A percentile compares a stretch with the other conserved stretches of the same genome.
Conservation (phyloP, 2,113 vertebrate genomes). For the Dunckerocampus dactyliophorus region DNA sequence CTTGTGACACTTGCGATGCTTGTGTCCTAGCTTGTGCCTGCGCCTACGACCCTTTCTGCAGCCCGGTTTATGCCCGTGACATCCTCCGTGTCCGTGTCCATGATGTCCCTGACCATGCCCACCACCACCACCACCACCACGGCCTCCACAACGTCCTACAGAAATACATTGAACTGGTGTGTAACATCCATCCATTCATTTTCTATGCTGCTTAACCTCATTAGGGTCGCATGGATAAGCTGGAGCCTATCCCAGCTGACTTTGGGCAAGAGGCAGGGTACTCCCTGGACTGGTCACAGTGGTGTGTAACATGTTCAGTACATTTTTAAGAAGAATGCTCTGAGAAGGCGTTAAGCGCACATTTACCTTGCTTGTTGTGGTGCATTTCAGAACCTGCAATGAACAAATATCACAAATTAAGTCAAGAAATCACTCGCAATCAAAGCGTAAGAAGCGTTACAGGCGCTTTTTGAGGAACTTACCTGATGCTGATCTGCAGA, state of each 20-base stretch:
- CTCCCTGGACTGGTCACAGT: too few species aligned
- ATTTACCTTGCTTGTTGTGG: not conserved
- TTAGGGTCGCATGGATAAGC: too few species aligned
- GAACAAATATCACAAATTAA: not conserved
- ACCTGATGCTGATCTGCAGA: too few species aligned
- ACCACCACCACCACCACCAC: not conserved
- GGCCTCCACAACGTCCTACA: not conserved
- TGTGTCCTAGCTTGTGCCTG: slow-evolving; percentile 30
- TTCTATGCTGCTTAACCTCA: too few species aligned
- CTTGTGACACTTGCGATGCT: slow-evolving; percentile 51
- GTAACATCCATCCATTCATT: too few species aligned
- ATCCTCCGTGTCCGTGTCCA: not conserved
- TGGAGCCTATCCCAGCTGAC: too few species aligned
- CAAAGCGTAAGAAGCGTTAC: not conserved
- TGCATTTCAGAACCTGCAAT: not conserved
- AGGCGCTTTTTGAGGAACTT: too few species aligned
- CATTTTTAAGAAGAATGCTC: not conserved
- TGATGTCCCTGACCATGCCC: not conserved
- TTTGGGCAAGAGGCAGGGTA: too few species aligned
- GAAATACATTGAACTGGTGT: not conserved
- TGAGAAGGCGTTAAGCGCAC: not conserved
- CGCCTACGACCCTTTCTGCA: not conserved
- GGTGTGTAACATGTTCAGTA: not conserved
- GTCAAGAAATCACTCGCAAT: not conserved
- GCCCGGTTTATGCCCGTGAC: not conserved